Conservation (phyloP, 2,888 invertebrate species). For the Troides aeacus region DNA sequence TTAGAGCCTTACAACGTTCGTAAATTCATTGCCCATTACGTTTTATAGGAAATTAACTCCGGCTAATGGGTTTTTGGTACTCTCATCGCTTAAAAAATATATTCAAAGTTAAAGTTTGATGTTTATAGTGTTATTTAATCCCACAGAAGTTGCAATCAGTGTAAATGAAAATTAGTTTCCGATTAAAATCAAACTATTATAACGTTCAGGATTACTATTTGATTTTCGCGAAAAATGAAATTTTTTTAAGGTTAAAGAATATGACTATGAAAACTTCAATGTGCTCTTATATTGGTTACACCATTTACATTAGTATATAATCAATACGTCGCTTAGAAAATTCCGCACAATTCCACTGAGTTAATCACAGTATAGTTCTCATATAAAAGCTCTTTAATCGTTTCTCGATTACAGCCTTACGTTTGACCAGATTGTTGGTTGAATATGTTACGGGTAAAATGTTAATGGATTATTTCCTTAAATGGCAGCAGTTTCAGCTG, state of each 20-base stretch:
- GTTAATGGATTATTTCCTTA: conserved; percentile 68
- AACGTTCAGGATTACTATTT: no score
- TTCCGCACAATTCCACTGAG: conserved; percentile 29
- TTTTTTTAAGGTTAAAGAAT: background rate
- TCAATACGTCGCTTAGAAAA: conserved; percentile 32
- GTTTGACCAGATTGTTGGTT: conserved; percentile 45
- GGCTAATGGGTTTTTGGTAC: conserved; percentile 17
- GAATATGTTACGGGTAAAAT: conserved; percentile 60
- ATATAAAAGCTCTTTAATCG: conserved; percentile 49
- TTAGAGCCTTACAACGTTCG: conserved; percentile 32
- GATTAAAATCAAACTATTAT: no score
- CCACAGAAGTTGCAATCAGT: background rate
- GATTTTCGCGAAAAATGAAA: no score
- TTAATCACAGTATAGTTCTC: conserved; percentile 29
- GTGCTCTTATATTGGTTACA: conserved; percentile 18
- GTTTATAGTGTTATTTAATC: background rate
- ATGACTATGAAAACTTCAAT: background rate
- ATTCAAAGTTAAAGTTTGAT: background rate
- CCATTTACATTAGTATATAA: conserved; percentile 20
- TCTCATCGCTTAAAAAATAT: background rate
- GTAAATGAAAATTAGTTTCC: no score
- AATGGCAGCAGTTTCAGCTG: conserved; percentile 21
- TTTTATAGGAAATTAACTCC: conserved; percentile 28
- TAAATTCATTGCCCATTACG: conserved; percentile 34
- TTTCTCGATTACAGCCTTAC: conserved; percentile 51